Percentiles rank a stretch among this genome's conserved stretches.
Evolutionary conservation across 2,797 vertebrate species (phyloP).

Genomic region (Dipus sagitta): DNA sequence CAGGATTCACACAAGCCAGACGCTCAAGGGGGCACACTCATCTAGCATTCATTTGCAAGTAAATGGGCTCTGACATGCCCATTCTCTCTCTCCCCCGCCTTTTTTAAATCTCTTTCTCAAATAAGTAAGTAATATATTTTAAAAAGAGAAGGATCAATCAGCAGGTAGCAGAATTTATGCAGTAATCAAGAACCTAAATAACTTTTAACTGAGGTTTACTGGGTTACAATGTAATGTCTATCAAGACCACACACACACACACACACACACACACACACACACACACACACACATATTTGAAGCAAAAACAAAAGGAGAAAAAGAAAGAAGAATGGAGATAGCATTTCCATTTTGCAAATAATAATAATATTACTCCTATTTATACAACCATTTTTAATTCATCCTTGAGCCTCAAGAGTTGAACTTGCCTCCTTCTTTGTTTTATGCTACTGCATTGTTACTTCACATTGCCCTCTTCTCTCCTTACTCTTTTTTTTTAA

Average conservation of each 20-base stretch:
- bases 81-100: too few relatives aligned
- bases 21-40: too few relatives aligned
- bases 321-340: neutral
- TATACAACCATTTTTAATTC: neutral
- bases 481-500: too few relatives aligned
- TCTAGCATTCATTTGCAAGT: too few relatives aligned
- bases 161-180: neutral
- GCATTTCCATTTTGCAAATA: neutral
- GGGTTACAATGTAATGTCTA: neutral
- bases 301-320: neutral
- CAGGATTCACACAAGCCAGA: too few relatives aligned
- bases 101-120: too few relatives aligned
- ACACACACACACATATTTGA: too few relatives aligned
- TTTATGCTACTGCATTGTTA: neutral
- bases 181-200: neutral
- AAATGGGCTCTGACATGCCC: too few relatives aligned
- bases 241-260: too few relatives aligned
- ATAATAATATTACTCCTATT: neutral
- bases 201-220: neutral
- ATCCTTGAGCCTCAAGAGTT: neutral
- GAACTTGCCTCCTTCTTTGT: neutral
- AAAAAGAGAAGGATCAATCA: neutral
- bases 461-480: neutral
- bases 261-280: too few relatives aligned
- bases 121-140: too few relatives aligned